phyloP scores from a whole-genome alignment of 2,888 invertebrate species.

The Thereva nobilitata region DNA sequence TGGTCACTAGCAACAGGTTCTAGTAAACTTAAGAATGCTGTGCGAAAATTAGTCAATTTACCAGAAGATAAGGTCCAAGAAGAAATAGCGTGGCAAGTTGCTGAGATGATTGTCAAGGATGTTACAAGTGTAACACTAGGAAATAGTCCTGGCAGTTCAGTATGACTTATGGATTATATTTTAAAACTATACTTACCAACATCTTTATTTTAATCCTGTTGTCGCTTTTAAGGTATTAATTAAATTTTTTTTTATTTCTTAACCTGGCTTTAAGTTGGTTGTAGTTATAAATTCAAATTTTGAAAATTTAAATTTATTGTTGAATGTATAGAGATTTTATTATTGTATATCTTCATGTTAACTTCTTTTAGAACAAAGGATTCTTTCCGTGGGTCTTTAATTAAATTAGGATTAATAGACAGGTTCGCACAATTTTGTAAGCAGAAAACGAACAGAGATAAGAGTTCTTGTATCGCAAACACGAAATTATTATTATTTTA shows the following conservation, averaged over 20 bases:
- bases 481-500: too few species aligned
- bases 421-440: too few species aligned
- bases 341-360: constrained; percentile 27
- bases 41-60: constrained; percentile 79
- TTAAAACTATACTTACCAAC: background rate
- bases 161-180: constrained; percentile 5
- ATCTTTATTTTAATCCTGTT: background rate
- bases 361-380: constrained; percentile 6
- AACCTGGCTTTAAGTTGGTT: constrained; percentile 22
- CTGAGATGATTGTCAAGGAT: constrained; percentile 95
- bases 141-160: constrained; percentile 1
- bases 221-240: too few species aligned
- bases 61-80: constrained; percentile 89
- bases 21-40: constrained; percentile 62
- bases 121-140: constrained; percentile 84
- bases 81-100: constrained; percentile 96
- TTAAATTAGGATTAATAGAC: too few species aligned
- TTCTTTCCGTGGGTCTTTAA: too few species aligned
- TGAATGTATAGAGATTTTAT: constrained; percentile 17
- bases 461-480: too few species aligned
- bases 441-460: too few species aligned
- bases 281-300: constrained; percentile 24
- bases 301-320: background rate
- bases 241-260: background rate
- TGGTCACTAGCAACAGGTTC: constrained; percentile 53